A percentile compares a stretch with the other conserved stretches of the same genome.
Conservation (phyloP, 1,140 invertebrate genomes). For the Physella acuta region DNA sequence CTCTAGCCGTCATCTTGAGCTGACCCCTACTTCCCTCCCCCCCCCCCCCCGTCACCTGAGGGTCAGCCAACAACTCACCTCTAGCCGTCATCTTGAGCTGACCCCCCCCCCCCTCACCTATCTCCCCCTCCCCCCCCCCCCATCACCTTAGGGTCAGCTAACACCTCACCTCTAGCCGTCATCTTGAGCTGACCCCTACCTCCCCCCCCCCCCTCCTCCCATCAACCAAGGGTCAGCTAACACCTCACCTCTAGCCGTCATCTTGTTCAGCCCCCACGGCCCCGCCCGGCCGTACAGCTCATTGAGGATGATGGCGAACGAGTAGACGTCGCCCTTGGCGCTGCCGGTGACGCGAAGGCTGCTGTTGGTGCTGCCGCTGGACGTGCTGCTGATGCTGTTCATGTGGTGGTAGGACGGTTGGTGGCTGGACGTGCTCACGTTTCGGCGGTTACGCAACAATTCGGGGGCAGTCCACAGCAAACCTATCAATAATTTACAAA, state of each 20-base stretch:
- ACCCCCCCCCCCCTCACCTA: too few species aligned
- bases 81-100: slow-evolving; percentile 33
- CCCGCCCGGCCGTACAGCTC: slow-evolving; percentile 49
- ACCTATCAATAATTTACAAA: slow-evolving; percentile 28
- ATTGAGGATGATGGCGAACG: slow-evolving; percentile 88
- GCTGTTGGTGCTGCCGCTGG: slow-evolving; percentile 68
- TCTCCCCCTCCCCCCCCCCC: too few species aligned
- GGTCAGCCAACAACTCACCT: slow-evolving; percentile 38
- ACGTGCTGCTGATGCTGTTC: neutral
- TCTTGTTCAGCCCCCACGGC: slow-evolving; percentile 50
- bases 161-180: slow-evolving; percentile 39
- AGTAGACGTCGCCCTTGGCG: slow-evolving; percentile 91
- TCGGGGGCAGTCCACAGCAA: slow-evolving; percentile 90
- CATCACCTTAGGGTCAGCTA: too few species aligned
- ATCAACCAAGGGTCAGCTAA: neutral
- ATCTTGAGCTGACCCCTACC: slow-evolving; percentile 45
- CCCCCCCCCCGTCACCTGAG: neutral
- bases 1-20: slow-evolving; percentile 36
- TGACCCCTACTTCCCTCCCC: too few species aligned
- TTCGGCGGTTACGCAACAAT: slow-evolving; percentile 66
- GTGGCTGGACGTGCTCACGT: slow-evolving; percentile 2
- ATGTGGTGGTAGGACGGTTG: neutral
- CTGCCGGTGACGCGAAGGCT: slow-evolving; percentile 64
- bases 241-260: slow-evolving; percentile 41
- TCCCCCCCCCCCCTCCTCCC: neutral